Conservation (phyloP, 2,113 vertebrate species). For the Ammospiza caudacuta region DNA sequence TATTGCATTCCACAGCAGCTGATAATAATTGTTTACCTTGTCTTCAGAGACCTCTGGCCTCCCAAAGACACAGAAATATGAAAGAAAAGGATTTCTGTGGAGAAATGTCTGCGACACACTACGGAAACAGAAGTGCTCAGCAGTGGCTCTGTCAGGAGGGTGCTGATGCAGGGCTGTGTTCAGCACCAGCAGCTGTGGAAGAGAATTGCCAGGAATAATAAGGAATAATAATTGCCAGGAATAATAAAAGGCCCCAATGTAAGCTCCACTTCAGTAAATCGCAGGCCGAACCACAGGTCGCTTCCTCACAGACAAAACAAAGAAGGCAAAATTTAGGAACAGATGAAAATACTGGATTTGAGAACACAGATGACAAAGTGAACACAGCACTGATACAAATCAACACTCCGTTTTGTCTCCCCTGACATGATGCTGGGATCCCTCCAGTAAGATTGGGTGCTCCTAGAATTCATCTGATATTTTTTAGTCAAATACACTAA, state of each 20-base stretch:
- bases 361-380: not conserved
- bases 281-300: not conserved
- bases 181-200: not conserved
- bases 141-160: not conserved
- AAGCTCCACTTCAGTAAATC: not conserved
- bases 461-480: not conserved
- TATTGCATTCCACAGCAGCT: too few species aligned
- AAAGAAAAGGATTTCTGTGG: too few species aligned
- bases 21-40: too few species aligned
- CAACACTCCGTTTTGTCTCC: not conserved
- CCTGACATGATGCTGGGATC: not conserved
- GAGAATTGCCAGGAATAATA: not conserved
- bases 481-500: not conserved
- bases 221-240: not conserved
- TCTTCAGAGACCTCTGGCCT: too few species aligned
- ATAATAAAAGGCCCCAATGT: not conserved
- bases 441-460: not conserved
- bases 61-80: too few species aligned
- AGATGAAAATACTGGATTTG: not conserved
- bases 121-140: not conserved
- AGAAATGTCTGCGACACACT: too few species aligned
- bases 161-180: not conserved
- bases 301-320: not conserved
- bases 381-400: not conserved
- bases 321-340: not conserved